These are phyloP conservation scores for Agriopis marginaria DNA, from an alignment of 2,888 invertebrate genomes.

Conservation along the genomic window DNA sequence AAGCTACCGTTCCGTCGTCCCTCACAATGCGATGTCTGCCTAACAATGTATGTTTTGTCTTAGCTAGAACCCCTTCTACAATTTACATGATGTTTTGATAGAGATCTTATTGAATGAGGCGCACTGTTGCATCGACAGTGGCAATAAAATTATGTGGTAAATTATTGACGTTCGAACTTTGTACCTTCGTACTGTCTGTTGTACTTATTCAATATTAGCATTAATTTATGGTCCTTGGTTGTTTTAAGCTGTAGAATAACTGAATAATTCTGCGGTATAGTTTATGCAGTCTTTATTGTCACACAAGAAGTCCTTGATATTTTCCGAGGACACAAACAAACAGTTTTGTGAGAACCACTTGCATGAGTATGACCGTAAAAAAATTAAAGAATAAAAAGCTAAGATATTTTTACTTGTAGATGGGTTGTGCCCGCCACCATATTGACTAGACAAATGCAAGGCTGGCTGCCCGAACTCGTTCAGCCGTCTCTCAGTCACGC, in stretches of 20 bases:
- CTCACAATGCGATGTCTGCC: conserved; percentile 57
- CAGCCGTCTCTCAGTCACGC: no score
- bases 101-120: conserved; percentile 36
- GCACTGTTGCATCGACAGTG: conserved; percentile 27
- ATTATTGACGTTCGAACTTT: conserved; percentile 23
- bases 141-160: conserved; percentile 30
- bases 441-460: no score
- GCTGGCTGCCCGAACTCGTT: no score
- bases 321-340: neutral
- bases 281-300: conserved; percentile 7
- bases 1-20: conserved; percentile 71
- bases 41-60: conserved; percentile 56
- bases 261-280: conserved; percentile 21
- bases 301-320: conserved; percentile 15
- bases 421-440: no score
- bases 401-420: no score
- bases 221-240: conserved; percentile 17
- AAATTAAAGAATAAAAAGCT: neutral
- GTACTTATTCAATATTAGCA: conserved; percentile 13
- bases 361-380: neutral
- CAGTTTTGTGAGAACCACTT: neutral
- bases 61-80: conserved; percentile 46
- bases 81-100: conserved; percentile 47
- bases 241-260: conserved; percentile 18
- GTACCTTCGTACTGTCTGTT: conserved; percentile 8